Percentiles rank a stretch among this genome's conserved stretches.
Evolutionary conservation across 2,113 vertebrate genomes (phyloP).

Genomic region (Mirza zaza): DNA sequence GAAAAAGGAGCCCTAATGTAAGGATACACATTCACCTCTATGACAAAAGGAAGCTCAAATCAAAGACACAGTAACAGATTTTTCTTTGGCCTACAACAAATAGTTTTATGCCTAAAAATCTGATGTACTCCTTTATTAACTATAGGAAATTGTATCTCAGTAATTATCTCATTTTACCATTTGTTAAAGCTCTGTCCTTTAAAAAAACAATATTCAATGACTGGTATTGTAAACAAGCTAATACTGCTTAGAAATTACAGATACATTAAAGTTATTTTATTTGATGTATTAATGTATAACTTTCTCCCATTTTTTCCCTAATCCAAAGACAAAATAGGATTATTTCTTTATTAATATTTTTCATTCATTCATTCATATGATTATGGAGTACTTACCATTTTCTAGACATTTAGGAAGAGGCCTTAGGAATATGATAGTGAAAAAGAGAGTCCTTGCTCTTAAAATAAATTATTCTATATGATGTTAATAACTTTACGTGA

Average conservation of each 20-base stretch:
- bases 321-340: not conserved
- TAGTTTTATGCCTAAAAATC: not conserved
- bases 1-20: slow-evolving; percentile 40
- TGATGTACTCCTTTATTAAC: not conserved
- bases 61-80: not conserved
- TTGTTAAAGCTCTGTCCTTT: not conserved
- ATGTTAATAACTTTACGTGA: not conserved
- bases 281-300: not conserved
- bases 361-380: not conserved
- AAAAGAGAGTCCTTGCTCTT: not conserved
- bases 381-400: not conserved
- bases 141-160: not conserved
- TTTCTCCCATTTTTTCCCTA: not conserved
- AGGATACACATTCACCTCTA: slow-evolving; percentile 45
- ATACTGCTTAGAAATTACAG: not conserved
- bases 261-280: not conserved
- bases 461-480: not conserved
- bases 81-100: not conserved
- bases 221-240: not conserved
- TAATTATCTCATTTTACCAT: not conserved
- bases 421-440: not conserved
- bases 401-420: not conserved
- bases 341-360: not conserved
- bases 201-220: not conserved
- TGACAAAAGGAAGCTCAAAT: slow-evolving; percentile 36